Evolutionary conservation across 1,140 invertebrate species (phyloP).

Genomic region (Drosophila pruinosa): DNA sequence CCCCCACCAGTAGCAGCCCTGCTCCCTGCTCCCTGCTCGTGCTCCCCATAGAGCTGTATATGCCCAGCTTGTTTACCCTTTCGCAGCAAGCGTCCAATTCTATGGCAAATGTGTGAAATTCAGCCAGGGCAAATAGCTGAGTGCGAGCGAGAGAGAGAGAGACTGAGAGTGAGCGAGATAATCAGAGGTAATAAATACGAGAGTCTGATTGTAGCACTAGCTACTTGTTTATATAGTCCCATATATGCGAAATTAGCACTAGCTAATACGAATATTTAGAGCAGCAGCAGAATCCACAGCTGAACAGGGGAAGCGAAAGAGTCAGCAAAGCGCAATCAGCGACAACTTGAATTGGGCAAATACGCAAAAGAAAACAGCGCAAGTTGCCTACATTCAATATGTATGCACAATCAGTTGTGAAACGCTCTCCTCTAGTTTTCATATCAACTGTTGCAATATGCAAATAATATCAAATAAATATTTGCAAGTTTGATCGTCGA

Average conservation of each 20-base stretch:
- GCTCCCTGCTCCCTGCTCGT: not conserved
- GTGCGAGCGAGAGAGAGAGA: not conserved
- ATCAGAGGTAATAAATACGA: not conserved
- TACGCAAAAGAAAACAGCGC: too few relatives aligned
- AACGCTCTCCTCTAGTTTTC: too few relatives aligned
- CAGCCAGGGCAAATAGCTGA: constrained; percentile 2
- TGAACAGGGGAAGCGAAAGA: not conserved
- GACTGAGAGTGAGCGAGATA: not conserved
- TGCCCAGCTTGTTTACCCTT: constrained; percentile 26
- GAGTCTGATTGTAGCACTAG: not conserved
- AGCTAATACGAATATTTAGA: constrained; percentile 24
- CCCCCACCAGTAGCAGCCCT: not conserved
- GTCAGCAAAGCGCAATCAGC: too few relatives aligned
- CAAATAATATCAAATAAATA: too few relatives aligned
- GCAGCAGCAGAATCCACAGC: not conserved
- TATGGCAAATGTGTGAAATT: constrained; percentile 34
- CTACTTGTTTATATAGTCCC: constrained; percentile 1
- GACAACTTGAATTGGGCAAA: too few relatives aligned
- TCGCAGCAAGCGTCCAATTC: constrained; percentile 20
- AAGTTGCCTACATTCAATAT: too few relatives aligned
- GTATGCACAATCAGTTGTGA: too few relatives aligned
- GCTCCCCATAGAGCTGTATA: not conserved
- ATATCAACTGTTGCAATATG: too few relatives aligned
- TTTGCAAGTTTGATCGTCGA: too few relatives aligned
- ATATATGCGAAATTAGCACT: constrained; percentile 21